Evolutionary conservation across 35 echinoderm and acorn worm genomes (phyloP), one percentile per base, ranked within the genome.

Genomic region (Apostichopus californicus): DNA sequence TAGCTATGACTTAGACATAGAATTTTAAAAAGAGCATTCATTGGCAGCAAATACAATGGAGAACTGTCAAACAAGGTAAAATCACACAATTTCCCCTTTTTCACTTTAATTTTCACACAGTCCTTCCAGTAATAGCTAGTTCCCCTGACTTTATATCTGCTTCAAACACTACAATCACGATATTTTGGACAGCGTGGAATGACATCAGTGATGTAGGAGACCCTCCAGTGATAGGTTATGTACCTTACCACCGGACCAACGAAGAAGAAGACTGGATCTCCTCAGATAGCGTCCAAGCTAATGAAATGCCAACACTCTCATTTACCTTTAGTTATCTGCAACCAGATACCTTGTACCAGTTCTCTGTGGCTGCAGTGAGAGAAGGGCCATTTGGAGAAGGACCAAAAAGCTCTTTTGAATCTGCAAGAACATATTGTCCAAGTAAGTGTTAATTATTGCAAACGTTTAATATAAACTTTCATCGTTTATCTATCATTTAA

Each of bases 151-250:
- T 5, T 9, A 56, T 87, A 13, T 53, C 6, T 61, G 55, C 17
- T 17, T 58, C 54, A 58, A 87, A 60, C 18, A 26, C 56, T 21
- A n/a, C 55, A 60, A 46, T 87, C 22, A 20, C 84, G 8, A 87
- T 87, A 17, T 63, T 1, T 5, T 87, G 84, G 84, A 87, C 1
- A 60, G 60, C 21, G 1, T 87, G 84, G 84, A 15, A 18, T 1
- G 55, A 58, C 6, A 46, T 5, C 1, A 9, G n/a, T 63, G 84
- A 87, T 61, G 8, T 5, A 63, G 84, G 84, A 55, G 84, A 87
- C 18, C 84, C 84, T 58, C 84, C 84, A 5, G 54, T 87, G 57
- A 63, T 87, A 17, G 84, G 84, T 21, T 87, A 87, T 24, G 60
- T 87, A 87, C 10, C 84, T 58, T 87, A 87, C 84, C 1, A 87